Evolutionary conservation across 2,888 invertebrate genomes (phyloP).

Genomic region (Drosophila neotestacea): DNA sequence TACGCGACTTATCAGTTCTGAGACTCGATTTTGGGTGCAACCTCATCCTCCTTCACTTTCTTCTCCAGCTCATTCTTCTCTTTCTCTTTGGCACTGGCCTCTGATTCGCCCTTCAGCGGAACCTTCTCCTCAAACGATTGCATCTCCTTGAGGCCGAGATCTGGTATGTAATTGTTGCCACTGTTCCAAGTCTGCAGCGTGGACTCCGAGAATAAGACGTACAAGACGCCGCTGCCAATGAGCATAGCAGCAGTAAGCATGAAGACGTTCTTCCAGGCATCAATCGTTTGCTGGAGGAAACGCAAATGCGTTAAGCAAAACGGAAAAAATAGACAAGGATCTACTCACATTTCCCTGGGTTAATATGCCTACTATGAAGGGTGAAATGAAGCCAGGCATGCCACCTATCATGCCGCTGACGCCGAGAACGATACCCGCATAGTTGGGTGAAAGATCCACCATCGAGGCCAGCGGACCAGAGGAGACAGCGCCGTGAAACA

Average conservation of each 20-base stretch:
- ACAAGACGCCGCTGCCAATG: constrained; percentile 86
- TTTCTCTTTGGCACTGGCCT: constrained; percentile 1
- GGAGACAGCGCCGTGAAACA: constrained; percentile 89
- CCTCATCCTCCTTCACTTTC: neutral
- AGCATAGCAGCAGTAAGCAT: constrained; percentile 86
- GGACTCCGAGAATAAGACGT: constrained; percentile 87
- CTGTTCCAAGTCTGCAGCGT: constrained; percentile 88
- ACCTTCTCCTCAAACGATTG: constrained; percentile 63
- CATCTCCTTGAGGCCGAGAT: constrained; percentile 76
- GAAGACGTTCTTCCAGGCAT: constrained; percentile 88
- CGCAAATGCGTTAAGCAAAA: neutral
- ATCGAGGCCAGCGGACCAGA: constrained; percentile 89
- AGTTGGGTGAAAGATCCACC: constrained; percentile 89
- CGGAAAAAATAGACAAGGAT: neutral
- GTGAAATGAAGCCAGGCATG: constrained; percentile 88
- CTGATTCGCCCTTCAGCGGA: constrained; percentile 39
- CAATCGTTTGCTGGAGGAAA: constrained; percentile 86
- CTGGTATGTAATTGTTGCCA: constrained; percentile 31
- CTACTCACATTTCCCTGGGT: constrained; percentile 88
- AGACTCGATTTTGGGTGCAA: constrained; percentile 36
- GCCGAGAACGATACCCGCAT: constrained; percentile 87
- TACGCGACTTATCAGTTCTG: constrained; percentile 36
- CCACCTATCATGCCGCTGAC: constrained; percentile 87
- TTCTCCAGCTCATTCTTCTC: neutral
- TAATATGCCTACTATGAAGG: constrained; percentile 87